These are phyloP conservation scores for Perodicticus potto DNA, from an alignment of 2,797 vertebrate species.

Conservation along the genomic window DNA sequence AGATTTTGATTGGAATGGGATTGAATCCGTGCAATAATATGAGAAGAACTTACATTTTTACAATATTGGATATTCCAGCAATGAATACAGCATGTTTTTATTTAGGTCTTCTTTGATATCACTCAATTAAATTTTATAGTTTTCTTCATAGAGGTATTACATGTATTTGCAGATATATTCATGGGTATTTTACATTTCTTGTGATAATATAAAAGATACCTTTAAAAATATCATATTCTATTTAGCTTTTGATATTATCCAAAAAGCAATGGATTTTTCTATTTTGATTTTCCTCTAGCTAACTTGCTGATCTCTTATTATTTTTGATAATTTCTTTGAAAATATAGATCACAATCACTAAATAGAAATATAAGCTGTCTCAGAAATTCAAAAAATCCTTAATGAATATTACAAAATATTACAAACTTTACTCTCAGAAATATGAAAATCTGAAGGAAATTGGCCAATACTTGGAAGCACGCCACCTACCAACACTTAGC, in stretches of 20 bases:
- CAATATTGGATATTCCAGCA: not conserved
- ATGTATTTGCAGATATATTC: not conserved
- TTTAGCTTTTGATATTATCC: not conserved
- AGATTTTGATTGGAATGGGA: not conserved
- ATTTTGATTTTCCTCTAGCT: not conserved
- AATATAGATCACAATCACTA: not conserved
- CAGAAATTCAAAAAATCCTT: no score
- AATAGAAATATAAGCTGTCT: not conserved
- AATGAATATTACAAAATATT: no score
- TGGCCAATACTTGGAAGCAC: no score
- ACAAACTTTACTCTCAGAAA: no score
- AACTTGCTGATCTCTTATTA: not conserved
- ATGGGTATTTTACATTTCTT: conserved; percentile 4
- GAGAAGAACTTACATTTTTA: not conserved
- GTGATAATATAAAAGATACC: not conserved
- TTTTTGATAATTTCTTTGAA: not conserved
- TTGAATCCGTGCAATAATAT: not conserved
- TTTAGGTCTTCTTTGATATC: not conserved
- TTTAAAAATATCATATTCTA: conserved; percentile 13
- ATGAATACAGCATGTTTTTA: not conserved
- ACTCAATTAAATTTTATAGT: conserved; percentile 20
- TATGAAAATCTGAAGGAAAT: no score
- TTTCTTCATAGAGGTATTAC: not conserved
- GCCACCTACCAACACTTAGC: no score
- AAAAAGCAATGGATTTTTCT: not conserved